Evolutionary conservation across 1,140 invertebrate species (phyloP).

Genomic region (Antheraea pernyi): DNA sequence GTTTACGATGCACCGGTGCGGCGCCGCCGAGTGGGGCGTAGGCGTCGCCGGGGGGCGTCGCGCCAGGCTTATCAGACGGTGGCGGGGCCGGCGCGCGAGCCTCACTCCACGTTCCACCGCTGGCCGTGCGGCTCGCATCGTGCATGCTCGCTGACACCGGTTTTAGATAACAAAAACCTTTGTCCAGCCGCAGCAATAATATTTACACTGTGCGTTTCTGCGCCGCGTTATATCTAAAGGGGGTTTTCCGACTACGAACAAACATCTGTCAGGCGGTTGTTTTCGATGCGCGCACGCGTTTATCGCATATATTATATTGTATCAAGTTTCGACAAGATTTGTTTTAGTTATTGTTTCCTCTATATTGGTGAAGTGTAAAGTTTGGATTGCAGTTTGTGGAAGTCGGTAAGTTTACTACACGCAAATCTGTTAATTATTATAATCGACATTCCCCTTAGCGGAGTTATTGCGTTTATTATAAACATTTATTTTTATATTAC

Average conservation of each 20-base stretch:
- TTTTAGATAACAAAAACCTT: constrained; percentile 76
- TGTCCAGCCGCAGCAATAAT: constrained; percentile 73
- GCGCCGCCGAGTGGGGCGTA: constrained; percentile 71
- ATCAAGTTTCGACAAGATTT: constrained; percentile 70
- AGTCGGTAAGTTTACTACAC: constrained; percentile 40
- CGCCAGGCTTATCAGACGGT: constrained; percentile 75
- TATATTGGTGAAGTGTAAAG: constrained; percentile 52
- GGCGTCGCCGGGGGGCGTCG: constrained; percentile 76
- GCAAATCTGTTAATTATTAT: not conserved
- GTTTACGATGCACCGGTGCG: constrained; percentile 55
- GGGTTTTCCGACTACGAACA: constrained; percentile 70
- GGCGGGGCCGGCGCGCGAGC: constrained; percentile 72
- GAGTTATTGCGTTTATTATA: not conserved
- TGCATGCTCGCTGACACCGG: constrained; percentile 59
- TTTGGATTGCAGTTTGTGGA: constrained; percentile 65
- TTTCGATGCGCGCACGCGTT: constrained; percentile 68
- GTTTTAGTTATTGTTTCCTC: constrained; percentile 42
- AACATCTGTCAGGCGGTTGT: constrained; percentile 65
- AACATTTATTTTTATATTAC: not conserved
- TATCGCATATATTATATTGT: constrained; percentile 40
- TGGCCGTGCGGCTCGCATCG: constrained; percentile 63
- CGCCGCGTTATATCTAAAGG: constrained; percentile 55
- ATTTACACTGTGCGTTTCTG: constrained; percentile 62
- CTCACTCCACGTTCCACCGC: constrained; percentile 71
- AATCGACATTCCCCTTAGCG: not conserved